phyloP scores from a whole-genome alignment of 2,113 vertebrate species.

The Notiomystis cincta region DNA sequence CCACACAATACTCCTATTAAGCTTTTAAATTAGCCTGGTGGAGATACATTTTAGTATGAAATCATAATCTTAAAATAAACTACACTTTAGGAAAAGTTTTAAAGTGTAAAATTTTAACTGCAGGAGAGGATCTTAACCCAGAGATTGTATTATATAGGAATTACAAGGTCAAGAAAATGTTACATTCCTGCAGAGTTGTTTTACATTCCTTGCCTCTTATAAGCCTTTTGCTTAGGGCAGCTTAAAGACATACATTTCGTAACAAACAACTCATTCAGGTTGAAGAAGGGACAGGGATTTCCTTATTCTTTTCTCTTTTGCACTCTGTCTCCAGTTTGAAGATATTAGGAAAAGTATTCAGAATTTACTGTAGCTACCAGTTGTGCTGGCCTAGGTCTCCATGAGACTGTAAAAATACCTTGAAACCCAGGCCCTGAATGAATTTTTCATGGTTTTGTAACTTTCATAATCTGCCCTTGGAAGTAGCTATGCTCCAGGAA shows the following conservation, averaged over 20 bases:
- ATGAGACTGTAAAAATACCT: neutral
- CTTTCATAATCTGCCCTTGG: neutral
- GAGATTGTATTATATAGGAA: conserved; percentile 45
- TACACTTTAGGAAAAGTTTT: neutral
- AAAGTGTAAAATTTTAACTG: conserved; percentile 18
- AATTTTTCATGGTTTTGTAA: neutral
- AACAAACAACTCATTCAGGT: conserved; percentile 59
- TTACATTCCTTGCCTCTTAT: conserved; percentile 62
- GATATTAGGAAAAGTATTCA: neutral
- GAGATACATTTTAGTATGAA: neutral
- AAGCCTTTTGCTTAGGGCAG: conserved; percentile 65
- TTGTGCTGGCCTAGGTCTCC: neutral
- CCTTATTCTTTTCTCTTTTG: neutral
- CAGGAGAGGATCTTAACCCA: neutral
- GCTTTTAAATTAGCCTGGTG: neutral
- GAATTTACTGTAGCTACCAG: neutral
- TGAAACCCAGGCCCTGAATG: neutral
- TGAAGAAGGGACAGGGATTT: conserved; percentile 5
- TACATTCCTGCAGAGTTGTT: conserved; percentile 65
- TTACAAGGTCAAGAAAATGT: conserved; percentile 67
- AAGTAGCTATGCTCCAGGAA: neutral
- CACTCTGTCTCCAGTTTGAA: neutral
- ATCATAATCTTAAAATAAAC: neutral
- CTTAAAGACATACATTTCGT: conserved; percentile 55
- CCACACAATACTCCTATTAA: neutral